These are phyloP conservation scores for Sesia bembeciformis DNA, from an alignment of 2,888 invertebrate species.

Conservation along the genomic window DNA sequence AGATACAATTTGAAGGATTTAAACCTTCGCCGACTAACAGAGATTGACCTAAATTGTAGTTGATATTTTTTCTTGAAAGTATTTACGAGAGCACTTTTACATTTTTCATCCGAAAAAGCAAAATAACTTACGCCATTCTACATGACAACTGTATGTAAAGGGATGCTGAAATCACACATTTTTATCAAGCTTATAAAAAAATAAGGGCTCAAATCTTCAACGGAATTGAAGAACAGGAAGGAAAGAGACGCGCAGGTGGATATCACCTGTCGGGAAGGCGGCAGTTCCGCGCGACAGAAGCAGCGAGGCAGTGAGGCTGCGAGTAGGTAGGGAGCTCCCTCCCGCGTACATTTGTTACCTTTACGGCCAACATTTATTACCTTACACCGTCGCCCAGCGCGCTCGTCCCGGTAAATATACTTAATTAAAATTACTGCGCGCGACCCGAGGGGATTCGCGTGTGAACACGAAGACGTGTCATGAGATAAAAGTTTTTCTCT, in stretches of 20 bases:
- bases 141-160: neutral
- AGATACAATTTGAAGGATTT: slow-evolving; percentile 50
- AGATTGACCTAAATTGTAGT: slow-evolving; percentile 22
- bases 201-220: slow-evolving; percentile 26
- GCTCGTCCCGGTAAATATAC: slow-evolving; percentile 56
- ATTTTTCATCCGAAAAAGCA: too few relatives aligned
- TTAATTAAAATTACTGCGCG: slow-evolving; percentile 69
- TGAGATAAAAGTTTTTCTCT: slow-evolving; percentile 35
- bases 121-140: too few relatives aligned
- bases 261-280: slow-evolving; percentile 33
- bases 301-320: slow-evolving; percentile 5
- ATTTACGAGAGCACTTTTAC: neutral
- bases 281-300: slow-evolving; percentile 13
- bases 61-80: neutral
- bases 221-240: slow-evolving; percentile 37
- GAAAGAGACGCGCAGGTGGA: slow-evolving; percentile 44
- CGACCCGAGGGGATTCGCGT: slow-evolving; percentile 36
- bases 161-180: neutral
- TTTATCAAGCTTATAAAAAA: slow-evolving; percentile 4
- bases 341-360: slow-evolving; percentile 54
- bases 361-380: slow-evolving; percentile 59
- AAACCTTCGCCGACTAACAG: slow-evolving; percentile 39
- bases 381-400: slow-evolving; percentile 28
- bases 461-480: slow-evolving; percentile 39
- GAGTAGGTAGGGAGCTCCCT: slow-evolving; percentile 5